Evolutionary conservation across 1,140 invertebrate species (phyloP).

Genomic region (Meloidogyne chitwoodi): DNA sequence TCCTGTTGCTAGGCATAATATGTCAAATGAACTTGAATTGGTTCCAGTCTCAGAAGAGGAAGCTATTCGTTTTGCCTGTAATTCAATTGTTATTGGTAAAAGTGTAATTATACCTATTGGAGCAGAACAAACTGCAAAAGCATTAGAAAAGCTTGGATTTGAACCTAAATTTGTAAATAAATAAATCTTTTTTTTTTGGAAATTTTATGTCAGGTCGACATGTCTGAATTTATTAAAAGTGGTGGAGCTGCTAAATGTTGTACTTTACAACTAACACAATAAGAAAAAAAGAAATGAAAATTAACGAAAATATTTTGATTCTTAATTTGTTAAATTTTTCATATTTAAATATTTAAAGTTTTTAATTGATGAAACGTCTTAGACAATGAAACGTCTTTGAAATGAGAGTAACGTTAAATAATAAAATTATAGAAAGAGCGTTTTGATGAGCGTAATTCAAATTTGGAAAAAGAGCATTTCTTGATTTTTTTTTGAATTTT

Average conservation of each 20-base stretch:
- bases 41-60: constrained; percentile 48
- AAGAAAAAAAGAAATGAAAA: background rate
- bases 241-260: constrained; percentile 58
- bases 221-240: constrained; percentile 59
- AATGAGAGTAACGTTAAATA: too few species aligned
- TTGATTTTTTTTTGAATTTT: too few species aligned
- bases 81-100: constrained; percentile 56
- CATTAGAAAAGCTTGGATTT: constrained; percentile 46
- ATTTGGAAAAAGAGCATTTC: too few species aligned
- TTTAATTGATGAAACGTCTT: too few species aligned
- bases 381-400: too few species aligned
- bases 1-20: constrained; percentile 52
- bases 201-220: constrained; percentile 32
- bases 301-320: background rate
- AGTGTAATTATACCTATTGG: constrained; percentile 49
- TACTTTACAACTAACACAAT: constrained; percentile 43
- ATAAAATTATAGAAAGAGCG: too few species aligned
- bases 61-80: constrained; percentile 55
- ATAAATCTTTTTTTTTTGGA: background rate
- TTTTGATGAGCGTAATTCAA: too few species aligned
- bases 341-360: too few species aligned
- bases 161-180: constrained; percentile 43
- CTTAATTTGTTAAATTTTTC: too few species aligned
- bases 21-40: constrained; percentile 55
- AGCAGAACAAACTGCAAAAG: constrained; percentile 51